Evolutionary conservation across 1,140 invertebrate species (phyloP).

Genomic region (Drosophila pruinosa): DNA sequence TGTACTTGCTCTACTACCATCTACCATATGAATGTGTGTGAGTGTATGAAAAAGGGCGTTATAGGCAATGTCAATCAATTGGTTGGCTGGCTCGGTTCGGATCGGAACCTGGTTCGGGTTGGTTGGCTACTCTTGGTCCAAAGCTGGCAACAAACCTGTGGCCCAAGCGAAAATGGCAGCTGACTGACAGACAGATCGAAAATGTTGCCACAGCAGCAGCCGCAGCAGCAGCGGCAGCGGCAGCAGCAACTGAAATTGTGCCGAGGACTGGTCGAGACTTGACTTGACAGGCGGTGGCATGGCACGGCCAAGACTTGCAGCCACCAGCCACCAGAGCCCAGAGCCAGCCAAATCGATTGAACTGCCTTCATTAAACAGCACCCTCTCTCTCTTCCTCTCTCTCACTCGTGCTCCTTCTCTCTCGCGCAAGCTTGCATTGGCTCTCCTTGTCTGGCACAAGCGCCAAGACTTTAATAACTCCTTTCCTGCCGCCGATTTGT

Average conservation of each 20-base stretch:
- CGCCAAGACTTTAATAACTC: constrained; percentile 66
- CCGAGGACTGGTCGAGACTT: constrained; percentile 50
- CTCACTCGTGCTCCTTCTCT: background rate
- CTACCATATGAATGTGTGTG: background rate
- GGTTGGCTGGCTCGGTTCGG: constrained; percentile 57
- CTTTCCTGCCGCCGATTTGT: constrained; percentile 75
- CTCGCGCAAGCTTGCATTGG: constrained; percentile 13
- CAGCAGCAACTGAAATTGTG: constrained; percentile 61
- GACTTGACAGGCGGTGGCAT: constrained; percentile 34
- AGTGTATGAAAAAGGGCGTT: constrained; percentile 63
- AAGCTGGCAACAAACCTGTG: constrained; percentile 19
- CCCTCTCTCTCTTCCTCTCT: constrained; percentile 8
- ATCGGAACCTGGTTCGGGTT: background rate
- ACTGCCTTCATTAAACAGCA: constrained; percentile 75
- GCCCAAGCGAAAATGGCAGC: constrained; percentile 75
- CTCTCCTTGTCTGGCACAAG: constrained; percentile 33
- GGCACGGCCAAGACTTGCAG: constrained; percentile 63
- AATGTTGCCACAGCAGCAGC: constrained; percentile 56
- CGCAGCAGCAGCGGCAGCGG: constrained; percentile 11
- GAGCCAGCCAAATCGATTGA: constrained; percentile 72
- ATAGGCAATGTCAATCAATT: constrained; percentile 79
- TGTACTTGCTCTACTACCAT: background rate
- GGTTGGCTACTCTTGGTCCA: constrained; percentile 16
- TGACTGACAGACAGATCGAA: constrained; percentile 80
- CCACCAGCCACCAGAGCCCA: constrained; percentile 1